These are phyloP conservation scores for Xylocopa sonorina DNA, from an alignment of 1,140 invertebrate species.

Conservation along the genomic window DNA sequence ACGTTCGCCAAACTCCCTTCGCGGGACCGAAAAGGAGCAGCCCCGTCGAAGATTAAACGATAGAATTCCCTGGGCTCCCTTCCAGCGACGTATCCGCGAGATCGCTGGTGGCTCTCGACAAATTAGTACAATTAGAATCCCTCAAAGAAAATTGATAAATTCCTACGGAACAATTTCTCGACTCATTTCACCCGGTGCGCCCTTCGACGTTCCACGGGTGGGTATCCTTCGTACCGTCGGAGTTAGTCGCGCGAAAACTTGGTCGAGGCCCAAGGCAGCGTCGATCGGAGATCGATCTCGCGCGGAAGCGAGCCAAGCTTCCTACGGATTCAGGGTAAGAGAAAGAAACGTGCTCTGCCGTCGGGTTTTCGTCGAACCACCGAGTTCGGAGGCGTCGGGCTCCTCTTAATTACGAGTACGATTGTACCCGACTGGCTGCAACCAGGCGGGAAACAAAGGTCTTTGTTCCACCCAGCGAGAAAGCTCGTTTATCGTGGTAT, in stretches of 20 bases:
- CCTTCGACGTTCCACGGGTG: constrained; percentile 45
- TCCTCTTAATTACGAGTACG: constrained; percentile 12
- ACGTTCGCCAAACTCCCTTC: neutral
- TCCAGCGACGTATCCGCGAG: constrained; percentile 56
- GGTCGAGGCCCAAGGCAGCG: constrained; percentile 7
- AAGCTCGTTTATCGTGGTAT: constrained; percentile 28
- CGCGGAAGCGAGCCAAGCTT: neutral
- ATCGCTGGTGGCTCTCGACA: constrained; percentile 73
- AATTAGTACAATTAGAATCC: constrained; percentile 83
- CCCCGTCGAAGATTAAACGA: constrained; percentile 78
- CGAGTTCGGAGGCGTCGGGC: neutral
- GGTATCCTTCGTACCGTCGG: constrained; percentile 40
- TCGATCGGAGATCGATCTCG: neutral
- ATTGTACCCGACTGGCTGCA: neutral
- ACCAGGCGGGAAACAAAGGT: constrained; percentile 26
- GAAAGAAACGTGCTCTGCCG: neutral
- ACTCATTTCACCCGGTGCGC: constrained; percentile 78
- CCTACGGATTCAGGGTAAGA: constrained; percentile 18
- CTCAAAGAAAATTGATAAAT: constrained; percentile 83
- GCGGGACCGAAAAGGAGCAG: constrained; percentile 53
- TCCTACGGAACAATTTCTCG: constrained; percentile 82
- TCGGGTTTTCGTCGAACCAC: neutral
- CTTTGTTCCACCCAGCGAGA: constrained; percentile 35
- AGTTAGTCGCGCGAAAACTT: constrained; percentile 47
- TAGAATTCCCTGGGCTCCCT: constrained; percentile 74